Base-by-base conservation (phyloP, 2,888 invertebrate genomes). In the Acheta domesticus region DNA sequence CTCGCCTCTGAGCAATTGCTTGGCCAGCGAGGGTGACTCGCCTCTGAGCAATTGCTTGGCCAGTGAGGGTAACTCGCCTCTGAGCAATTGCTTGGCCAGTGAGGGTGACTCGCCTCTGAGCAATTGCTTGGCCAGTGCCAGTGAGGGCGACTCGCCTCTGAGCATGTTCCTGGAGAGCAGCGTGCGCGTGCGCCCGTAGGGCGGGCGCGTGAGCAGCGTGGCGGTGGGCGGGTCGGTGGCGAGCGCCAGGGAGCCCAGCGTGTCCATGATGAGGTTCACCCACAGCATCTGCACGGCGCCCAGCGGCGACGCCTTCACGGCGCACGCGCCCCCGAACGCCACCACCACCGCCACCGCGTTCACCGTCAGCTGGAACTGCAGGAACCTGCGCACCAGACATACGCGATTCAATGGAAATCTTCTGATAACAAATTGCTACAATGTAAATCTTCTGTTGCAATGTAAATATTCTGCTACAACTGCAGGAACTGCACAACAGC, bases 191-290 rank as follows among this genome's bases (percentile, higher is more conserved):
- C 90, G 86, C 20, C 90, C 90, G 82, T 90, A 90, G 0, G 86
- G 86, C 84, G 88, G 89, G 75, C 90, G 85, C 79, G 87, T 84
- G 23, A 91, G 85, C 62, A 91, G 85, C 73, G 89, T 89, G 62
- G 86, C 85, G 19, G 89, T 89, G 2, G 91, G 90, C 82, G 88
- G 83, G 85, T 91, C 91, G 0, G 90, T 91, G 74, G 90, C 90
- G 78, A 91, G 85, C 48, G 90, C 90, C 49, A 91, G 85, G 1
- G 90, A 90, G 16, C 90, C 90, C 78, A 91, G 84, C 0, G 90
- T 90, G 85, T 91, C 90, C 90, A 91, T 91, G 80, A 90, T 90
- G 49, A 91, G 84, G 84, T 91, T 91, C 12, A 91, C 89, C 90
- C 90, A 91, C 82, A 91, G 85, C 90, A 91, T 90, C 85, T 91